phyloP scores from a whole-genome alignment of 2,888 invertebrate genomes.

The Drosophila cracens region DNA sequence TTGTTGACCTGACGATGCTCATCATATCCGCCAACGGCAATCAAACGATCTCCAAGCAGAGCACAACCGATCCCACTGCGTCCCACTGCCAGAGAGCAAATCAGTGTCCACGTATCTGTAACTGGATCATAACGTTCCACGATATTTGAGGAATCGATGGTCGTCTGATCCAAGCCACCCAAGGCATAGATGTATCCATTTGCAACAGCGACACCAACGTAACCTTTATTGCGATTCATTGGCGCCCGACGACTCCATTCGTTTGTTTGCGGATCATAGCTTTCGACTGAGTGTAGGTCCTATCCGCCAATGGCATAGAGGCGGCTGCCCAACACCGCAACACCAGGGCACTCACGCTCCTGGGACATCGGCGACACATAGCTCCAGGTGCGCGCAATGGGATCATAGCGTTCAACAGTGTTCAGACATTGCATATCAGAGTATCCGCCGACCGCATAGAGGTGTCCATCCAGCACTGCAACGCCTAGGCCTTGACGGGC shows the following conservation, averaged over 20 bases:
- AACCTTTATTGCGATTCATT: conserved; percentile 94
- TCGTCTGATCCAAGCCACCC: conserved; percentile 95
- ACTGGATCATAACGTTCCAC: conserved; percentile 93
- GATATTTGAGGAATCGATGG: conserved; percentile 87
- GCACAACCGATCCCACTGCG: conserved; percentile 96
- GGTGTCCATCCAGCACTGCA: conserved; percentile 90
- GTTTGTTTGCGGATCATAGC: conserved; percentile 90
- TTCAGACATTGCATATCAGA: conserved; percentile 92
- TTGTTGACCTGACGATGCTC: conserved; percentile 91
- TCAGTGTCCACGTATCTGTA: conserved; percentile 93
- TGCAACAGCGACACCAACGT: conserved; percentile 94
- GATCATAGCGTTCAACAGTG: conserved; percentile 97
- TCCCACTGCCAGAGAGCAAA: conserved; percentile 92
- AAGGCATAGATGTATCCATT: conserved; percentile 95
- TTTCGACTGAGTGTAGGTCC: conserved; percentile 96
- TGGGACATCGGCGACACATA: conserved; percentile 95
- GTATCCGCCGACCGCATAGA: conserved; percentile 97
- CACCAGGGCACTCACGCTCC: conserved; percentile 93
- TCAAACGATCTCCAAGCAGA: conserved; percentile 90
- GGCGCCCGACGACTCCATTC: conserved; percentile 93
- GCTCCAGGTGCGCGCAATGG: conserved; percentile 94
- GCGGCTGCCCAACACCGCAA: conserved; percentile 93
- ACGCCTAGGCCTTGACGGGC: conserved; percentile 92
- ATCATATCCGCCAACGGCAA: conserved; percentile 95
- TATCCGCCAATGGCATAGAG: conserved; percentile 96